These are phyloP conservation scores for Macrobrachium nipponense DNA, from an alignment of 1,140 invertebrate genomes.

Conservation along the genomic window DNA sequence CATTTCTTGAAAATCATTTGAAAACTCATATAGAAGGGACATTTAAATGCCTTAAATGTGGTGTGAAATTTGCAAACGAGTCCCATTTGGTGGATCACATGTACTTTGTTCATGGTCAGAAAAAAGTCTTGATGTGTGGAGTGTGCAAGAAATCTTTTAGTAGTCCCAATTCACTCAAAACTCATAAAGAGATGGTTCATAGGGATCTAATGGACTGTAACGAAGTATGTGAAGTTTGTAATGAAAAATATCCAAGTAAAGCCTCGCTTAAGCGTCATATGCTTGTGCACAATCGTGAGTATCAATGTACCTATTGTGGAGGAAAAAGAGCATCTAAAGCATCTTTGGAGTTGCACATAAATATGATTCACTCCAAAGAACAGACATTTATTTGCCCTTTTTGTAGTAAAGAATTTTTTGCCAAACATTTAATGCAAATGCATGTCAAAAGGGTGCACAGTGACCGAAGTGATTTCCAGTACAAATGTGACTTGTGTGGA, in stretches of 20 bases:
- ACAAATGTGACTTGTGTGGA: conserved; percentile 37
- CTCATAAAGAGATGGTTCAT: conserved; percentile 57
- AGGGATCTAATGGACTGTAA: conserved; percentile 40
- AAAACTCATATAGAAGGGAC: conserved; percentile 50
- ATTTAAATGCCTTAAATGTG: conserved; percentile 39
- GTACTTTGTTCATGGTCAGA: conserved; percentile 58
- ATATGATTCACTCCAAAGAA: conserved; percentile 55
- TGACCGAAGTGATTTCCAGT: conserved; percentile 56
- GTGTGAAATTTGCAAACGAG: conserved; percentile 54
- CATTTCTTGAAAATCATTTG: conserved; percentile 44
- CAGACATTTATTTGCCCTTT: conserved; percentile 38
- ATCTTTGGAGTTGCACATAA: conserved; percentile 50
- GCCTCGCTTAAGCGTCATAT: conserved; percentile 46
- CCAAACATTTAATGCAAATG: conserved; percentile 54
- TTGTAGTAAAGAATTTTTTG: conserved; percentile 51
- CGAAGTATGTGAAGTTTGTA: conserved; percentile 39
- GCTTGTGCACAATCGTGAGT: conserved; percentile 37
- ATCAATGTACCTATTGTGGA: conserved; percentile 43
- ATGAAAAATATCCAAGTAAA: conserved; percentile 47
- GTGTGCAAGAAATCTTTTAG: conserved; percentile 46
- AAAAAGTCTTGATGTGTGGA: conserved; percentile 52
- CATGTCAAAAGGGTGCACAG: conserved; percentile 54
- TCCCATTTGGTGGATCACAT: conserved; percentile 50
- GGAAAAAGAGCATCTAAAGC: conserved; percentile 51
- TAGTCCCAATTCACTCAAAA: conserved; percentile 45